Conservation (phyloP, 1,140 invertebrate genomes). For the Daktulosphaira vitifoliae region DNA sequence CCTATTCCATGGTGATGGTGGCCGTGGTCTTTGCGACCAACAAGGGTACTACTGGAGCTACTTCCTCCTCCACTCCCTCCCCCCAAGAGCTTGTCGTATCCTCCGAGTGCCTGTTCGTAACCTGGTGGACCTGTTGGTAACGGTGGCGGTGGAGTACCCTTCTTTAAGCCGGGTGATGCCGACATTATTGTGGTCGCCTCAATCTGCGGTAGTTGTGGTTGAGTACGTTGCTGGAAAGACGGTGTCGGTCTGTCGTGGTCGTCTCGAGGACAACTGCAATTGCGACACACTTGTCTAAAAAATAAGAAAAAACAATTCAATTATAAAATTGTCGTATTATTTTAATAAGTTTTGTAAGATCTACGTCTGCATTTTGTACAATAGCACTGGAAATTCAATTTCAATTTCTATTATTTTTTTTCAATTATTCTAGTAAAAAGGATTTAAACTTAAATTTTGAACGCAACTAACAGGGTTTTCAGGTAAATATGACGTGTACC, state of each 20-base stretch:
- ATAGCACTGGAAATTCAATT: too few species aligned
- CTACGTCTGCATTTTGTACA: too few species aligned
- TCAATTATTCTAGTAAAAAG: too few species aligned
- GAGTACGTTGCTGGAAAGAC: neutral
- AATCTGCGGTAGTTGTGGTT: neutral
- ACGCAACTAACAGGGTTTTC: too few species aligned
- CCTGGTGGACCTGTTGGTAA: conserved; percentile 15
- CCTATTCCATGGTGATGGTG: conserved; percentile 46
- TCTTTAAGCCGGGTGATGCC: neutral
- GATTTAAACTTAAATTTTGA: too few species aligned
- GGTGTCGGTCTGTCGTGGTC: conserved; percentile 46
- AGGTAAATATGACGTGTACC: too few species aligned
- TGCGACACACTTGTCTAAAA: conserved; percentile 59
- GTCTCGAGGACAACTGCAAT: conserved; percentile 60
- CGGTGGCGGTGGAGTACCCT: neutral
- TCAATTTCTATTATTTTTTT: too few species aligned
- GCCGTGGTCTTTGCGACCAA: conserved; percentile 36
- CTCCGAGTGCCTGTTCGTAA: conserved; percentile 11
- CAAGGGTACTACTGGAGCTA: neutral
- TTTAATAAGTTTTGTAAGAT: too few species aligned
- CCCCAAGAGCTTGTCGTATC: conserved; percentile 22
- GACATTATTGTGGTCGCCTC: neutral
- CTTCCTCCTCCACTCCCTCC: neutral
- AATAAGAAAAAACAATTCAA: conserved; percentile 21
- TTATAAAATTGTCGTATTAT: too few species aligned